These are phyloP conservation scores for Strongylocentrotus purpuratus DNA, from an alignment of 35 echinoderm and acorn worm genomes.

Conservation along the genomic window DNA sequence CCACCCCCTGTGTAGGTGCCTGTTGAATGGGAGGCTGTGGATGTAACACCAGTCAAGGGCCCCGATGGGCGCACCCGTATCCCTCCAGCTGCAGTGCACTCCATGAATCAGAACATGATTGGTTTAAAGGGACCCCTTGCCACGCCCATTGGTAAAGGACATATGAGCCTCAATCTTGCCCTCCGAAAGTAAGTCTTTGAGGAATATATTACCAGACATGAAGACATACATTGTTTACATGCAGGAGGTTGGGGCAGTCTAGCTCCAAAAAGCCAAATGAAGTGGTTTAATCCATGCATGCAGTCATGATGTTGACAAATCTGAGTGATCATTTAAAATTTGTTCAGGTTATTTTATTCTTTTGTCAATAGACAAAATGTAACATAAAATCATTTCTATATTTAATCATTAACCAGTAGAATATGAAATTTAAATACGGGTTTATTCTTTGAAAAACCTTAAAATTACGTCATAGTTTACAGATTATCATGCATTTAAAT, in stretches of 20 bases:
- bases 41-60: slow-evolving; percentile 92
- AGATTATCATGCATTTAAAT: too few relatives aligned
- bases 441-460: too few relatives aligned
- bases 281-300: not conserved
- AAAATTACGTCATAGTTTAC: too few relatives aligned
- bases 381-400: too few relatives aligned
- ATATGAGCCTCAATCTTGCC: slow-evolving; percentile 98
- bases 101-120: slow-evolving; percentile 91
- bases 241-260: not conserved
- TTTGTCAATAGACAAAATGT: too few relatives aligned
- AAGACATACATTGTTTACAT: not conserved
- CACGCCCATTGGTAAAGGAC: slow-evolving; percentile 97
- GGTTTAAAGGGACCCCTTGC: slow-evolving; percentile 96
- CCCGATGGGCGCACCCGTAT: slow-evolving; percentile 91
- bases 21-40: slow-evolving; percentile 91
- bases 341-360: too few relatives aligned
- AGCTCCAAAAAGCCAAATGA: not conserved
- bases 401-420: too few relatives aligned
- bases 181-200: slow-evolving; percentile 83
- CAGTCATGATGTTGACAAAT: not conserved
- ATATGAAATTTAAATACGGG: too few relatives aligned
- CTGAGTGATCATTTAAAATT: too few relatives aligned
- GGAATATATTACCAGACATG: not conserved
- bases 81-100: slow-evolving; percentile 80
- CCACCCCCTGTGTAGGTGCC: slow-evolving; percentile 66